Evolutionary conservation across 2,888 invertebrate genomes (phyloP).

Genomic region (Crematogaster levior): DNA sequence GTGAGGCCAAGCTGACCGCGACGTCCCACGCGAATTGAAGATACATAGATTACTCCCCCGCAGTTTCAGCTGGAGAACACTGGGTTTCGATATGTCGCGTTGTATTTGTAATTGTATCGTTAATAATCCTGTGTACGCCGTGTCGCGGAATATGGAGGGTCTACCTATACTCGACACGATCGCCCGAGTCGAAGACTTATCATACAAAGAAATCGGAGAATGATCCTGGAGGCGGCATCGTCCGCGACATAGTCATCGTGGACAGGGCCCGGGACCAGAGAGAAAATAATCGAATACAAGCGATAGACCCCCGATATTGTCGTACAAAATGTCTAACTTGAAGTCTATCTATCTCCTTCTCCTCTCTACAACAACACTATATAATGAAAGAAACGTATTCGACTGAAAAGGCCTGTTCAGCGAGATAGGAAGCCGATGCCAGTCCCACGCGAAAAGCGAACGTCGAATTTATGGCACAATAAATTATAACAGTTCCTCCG

Average conservation of each 20-base stretch:
- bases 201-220: slow-evolving; percentile 32
- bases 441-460: slow-evolving; percentile 63
- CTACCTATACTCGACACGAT: slow-evolving; percentile 45
- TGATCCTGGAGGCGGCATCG: neutral
- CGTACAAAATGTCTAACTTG: slow-evolving; percentile 65
- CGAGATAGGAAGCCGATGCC: slow-evolving; percentile 66
- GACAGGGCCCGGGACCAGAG: neutral
- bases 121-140: slow-evolving; percentile 71
- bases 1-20: slow-evolving; percentile 49
- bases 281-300: slow-evolving; percentile 40
- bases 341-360: slow-evolving; percentile 59
- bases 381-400: slow-evolving; percentile 49
- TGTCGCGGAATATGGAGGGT: slow-evolving; percentile 66
- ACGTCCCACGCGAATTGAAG: slow-evolving; percentile 64
- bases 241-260: neutral
- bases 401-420: slow-evolving; percentile 48
- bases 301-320: slow-evolving; percentile 68
- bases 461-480: slow-evolving; percentile 79
- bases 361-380: slow-evolving; percentile 42
- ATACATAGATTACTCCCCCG: slow-evolving; percentile 61
- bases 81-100: slow-evolving; percentile 78
- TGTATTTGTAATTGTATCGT: slow-evolving; percentile 62
- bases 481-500: slow-evolving; percentile 68
- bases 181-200: slow-evolving; percentile 12
- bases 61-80: slow-evolving; percentile 59